Evolutionary conservation across 1,140 invertebrate genomes (phyloP).

Genomic region (Arctopsyche grandis): DNA sequence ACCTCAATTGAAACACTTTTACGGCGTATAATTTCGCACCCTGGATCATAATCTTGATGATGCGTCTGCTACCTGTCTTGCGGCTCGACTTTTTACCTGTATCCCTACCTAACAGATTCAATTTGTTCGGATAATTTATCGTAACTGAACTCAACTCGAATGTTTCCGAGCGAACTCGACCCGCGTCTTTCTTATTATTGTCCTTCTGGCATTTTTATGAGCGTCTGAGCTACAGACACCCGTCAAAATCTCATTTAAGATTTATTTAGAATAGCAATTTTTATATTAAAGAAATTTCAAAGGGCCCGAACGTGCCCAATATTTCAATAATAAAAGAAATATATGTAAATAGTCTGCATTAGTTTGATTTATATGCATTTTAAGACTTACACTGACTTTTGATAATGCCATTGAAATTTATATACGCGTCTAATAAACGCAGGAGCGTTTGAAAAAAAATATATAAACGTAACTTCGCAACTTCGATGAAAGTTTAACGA

Average conservation of each 20-base stretch:
- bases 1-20: not conserved
- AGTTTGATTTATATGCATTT: too few relatives aligned
- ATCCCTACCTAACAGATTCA: too few relatives aligned
- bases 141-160: too few relatives aligned
- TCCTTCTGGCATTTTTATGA: constrained; percentile 1
- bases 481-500: not conserved
- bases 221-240: not conserved
- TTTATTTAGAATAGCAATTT: not conserved
- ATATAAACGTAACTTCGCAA: not conserved
- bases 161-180: not conserved
- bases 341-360: too few relatives aligned
- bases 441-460: too few relatives aligned
- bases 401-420: too few relatives aligned
- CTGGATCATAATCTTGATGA: not conserved
- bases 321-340: too few relatives aligned
- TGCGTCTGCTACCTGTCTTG: not conserved
- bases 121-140: too few relatives aligned
- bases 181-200: not conserved
- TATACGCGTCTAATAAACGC: too few relatives aligned
- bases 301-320: not conserved
- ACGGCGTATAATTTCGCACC: not conserved
- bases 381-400: too few relatives aligned
- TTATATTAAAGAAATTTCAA: not conserved
- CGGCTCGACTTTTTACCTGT: not conserved
- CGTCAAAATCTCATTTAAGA: not conserved